These are phyloP conservation scores for Ctenomys sociabilis DNA, from an alignment of 2,113 vertebrate species.

Conservation along the genomic window DNA sequence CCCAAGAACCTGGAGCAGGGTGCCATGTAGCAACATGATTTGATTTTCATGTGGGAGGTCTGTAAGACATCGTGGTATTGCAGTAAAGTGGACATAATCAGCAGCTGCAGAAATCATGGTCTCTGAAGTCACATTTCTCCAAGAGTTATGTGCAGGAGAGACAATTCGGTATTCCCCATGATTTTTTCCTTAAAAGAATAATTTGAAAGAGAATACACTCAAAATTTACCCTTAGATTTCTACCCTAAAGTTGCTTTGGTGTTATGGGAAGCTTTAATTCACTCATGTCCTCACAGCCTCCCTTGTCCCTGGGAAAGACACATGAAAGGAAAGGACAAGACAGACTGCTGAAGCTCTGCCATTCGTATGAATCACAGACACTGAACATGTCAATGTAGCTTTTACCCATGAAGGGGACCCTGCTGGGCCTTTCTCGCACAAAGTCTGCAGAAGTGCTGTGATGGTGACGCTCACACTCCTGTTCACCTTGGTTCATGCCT, in stretches of 20 bases:
- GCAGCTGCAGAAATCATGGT: neutral
- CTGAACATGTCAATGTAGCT: neutral
- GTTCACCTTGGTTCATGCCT: accelerated
- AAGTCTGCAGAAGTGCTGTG: accelerated
- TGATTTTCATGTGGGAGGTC: neutral
- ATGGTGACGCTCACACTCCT: accelerated
- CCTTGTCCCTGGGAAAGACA: accelerated
- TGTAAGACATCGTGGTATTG: neutral
- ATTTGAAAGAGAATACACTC: neutral
- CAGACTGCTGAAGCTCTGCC: neutral
- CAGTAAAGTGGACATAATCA: neutral
- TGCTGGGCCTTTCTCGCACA: neutral
- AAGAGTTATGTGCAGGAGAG: neutral
- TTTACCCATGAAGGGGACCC: neutral
- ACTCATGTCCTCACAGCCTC: neutral
- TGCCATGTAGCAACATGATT: accelerated
- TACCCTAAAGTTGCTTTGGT: neutral
- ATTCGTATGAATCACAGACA: accelerated
- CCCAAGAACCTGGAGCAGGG: too few species aligned
- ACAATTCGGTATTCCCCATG: neutral
- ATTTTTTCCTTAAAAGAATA: neutral
- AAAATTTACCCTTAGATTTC: neutral
- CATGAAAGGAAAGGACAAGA: neutral
- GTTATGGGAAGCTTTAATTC: neutral
- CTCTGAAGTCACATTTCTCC: neutral